Percentiles rank a stretch among this genome's conserved stretches.
These are phyloP conservation scores for Standfussiana lucernea DNA, from an alignment of 2,888 invertebrate species.

Conservation along the genomic window DNA sequence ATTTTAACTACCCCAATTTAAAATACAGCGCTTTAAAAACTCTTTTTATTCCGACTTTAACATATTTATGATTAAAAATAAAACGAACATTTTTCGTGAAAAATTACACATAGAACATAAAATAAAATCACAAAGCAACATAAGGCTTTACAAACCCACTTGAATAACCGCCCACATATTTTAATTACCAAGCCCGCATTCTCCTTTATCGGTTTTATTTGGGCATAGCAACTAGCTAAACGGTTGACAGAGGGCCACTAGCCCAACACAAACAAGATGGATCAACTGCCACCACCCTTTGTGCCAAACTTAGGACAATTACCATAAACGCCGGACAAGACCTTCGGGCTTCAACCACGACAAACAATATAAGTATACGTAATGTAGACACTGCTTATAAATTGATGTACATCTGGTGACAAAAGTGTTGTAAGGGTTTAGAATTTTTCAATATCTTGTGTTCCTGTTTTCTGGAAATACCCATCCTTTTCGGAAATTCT, in stretches of 20 bases:
- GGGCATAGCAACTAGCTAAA: slow-evolving; percentile 41
- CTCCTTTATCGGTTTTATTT: slow-evolving; percentile 33
- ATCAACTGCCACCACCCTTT: slow-evolving; percentile 56
- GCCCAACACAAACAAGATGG: slow-evolving; percentile 62
- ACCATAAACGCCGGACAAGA: slow-evolving; percentile 62
- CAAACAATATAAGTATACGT: slow-evolving; percentile 20
- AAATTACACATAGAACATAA: background rate
- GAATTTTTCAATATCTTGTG: background rate
- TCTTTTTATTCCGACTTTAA: background rate
- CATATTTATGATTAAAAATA: background rate
- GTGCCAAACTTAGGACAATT: slow-evolving; percentile 61
- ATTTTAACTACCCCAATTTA: background rate
- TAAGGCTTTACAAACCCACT: background rate
- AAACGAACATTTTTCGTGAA: background rate
- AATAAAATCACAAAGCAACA: background rate
- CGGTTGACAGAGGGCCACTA: slow-evolving; percentile 42
- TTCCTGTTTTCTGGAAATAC: background rate
- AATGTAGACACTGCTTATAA: background rate
- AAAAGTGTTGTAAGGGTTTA: background rate
- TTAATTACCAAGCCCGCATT: slow-evolving; percentile 18
- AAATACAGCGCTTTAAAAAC: background rate
- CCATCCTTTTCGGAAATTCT: background rate
- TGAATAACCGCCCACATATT: background rate
- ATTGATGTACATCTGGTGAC: background rate
- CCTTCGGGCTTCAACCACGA: slow-evolving; percentile 12